Percentiles rank a stretch among this genome's conserved stretches.
Conservation (phyloP, 2,888 invertebrate species). For the Rhimphoctona megacephalus region DNA sequence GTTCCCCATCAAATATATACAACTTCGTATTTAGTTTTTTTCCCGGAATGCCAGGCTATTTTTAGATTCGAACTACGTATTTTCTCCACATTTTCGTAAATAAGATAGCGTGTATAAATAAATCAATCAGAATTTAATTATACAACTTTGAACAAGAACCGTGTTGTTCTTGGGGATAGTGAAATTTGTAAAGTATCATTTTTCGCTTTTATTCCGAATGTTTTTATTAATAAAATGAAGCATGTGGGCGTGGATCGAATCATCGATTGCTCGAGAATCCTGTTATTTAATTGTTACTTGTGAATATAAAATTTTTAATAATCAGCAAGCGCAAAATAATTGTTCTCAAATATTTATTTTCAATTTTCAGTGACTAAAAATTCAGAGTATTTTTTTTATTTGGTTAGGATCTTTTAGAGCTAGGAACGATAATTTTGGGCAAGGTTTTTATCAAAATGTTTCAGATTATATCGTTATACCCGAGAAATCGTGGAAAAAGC, state of each 20-base stretch:
- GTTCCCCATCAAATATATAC: slow-evolving; percentile 10
- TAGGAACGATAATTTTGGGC: not conserved
- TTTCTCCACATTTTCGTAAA: slow-evolving; percentile 23
- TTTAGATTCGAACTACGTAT: slow-evolving; percentile 20
- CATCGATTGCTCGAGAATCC: not conserved
- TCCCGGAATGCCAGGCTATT: not conserved
- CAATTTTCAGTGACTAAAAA: not conserved
- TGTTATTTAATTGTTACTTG: not conserved
- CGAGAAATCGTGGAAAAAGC: not conserved
- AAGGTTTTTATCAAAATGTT: not conserved
- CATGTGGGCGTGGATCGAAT: not conserved
- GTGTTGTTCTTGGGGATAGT: not conserved
- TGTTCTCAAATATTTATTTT: not conserved
- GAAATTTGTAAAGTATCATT: not conserved
- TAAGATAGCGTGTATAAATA: slow-evolving; percentile 4
- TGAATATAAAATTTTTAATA: not conserved
- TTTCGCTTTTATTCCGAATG: not conserved
- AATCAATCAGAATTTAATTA: slow-evolving; percentile 45
- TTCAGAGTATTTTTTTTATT: not conserved
- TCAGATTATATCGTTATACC: not conserved
- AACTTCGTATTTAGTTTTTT: not conserved
- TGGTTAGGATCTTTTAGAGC: not conserved
- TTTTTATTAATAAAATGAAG: not conserved
- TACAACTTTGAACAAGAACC: slow-evolving; percentile 1
- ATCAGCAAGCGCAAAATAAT: not conserved